Conservation (phyloP, 2,888 invertebrate species). For the Campopleginae sp. region DNA sequence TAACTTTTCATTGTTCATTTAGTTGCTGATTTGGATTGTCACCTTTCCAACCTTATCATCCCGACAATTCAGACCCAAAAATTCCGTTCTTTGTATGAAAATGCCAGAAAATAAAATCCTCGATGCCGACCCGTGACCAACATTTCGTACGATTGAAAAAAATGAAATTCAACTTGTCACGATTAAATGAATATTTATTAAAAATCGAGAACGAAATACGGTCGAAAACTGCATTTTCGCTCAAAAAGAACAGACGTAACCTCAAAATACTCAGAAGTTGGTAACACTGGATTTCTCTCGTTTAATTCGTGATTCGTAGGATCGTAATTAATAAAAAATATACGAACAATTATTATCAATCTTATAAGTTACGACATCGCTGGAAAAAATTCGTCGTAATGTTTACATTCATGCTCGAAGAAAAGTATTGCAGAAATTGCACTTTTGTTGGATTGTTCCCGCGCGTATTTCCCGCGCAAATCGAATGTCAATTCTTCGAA, state of each 20-base stretch:
- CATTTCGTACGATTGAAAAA: not conserved
- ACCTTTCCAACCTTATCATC: not conserved
- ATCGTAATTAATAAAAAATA: not conserved
- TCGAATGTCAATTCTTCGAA: not conserved
- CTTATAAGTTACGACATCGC: not conserved
- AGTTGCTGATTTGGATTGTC: conserved; percentile 23
- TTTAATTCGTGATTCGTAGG: not conserved
- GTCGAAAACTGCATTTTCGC: not conserved
- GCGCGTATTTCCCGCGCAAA: not conserved
- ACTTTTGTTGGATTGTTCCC: not conserved
- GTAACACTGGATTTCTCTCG: not conserved
- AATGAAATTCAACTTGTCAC: not conserved
- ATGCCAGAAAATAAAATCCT: not conserved
- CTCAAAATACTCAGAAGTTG: not conserved
- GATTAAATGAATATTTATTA: not conserved
- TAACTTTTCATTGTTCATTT: conserved; percentile 1
- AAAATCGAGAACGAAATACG: not conserved
- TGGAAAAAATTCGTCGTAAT: not conserved
- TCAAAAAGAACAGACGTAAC: not conserved
- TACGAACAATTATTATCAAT: not conserved
- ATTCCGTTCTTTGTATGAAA: not conserved
- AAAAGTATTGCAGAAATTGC: not conserved
- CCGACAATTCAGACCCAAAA: not conserved
- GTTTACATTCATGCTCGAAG: not conserved
- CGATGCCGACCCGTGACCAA: not conserved